Evolutionary conservation across 2,797 vertebrate species (phyloP), one percentile per base, ranked within the genome.

Genomic region (Echiichthys vipera): DNA sequence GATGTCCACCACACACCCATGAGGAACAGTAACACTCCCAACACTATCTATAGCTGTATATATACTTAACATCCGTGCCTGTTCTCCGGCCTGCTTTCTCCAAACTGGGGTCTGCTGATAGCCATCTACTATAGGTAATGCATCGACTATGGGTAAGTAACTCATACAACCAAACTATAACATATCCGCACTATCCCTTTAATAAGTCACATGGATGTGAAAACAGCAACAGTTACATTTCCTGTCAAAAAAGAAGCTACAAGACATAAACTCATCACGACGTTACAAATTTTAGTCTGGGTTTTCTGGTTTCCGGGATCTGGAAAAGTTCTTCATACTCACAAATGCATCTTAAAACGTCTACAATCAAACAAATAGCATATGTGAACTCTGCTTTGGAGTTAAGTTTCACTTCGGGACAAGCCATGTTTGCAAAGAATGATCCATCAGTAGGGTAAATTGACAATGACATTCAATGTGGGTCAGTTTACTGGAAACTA

Each of bases 341-440:
- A 58, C 54, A 84, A 84, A 77, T 74, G 80, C 72, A 84, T 81
- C 70, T 71, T 49, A 49, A 72, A 69, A 25, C 47, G 59, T 64
- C 59, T 32, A 6, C 20, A 36, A 79, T 83, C 66, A 85, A 87
- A 89, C 51, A 73, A 65, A 77, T 50, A 68, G 30, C 79, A 79
- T 39, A 79, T 84, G 80, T 65, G 80, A 64, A 61, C 71, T 78
- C 67, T 45, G 42, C 71, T 74, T 59, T n/a, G 54, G 63, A 72
- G 62, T 10, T 7, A 63, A 69, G 74, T 87, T 83, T 61, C 18
- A 55, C 50, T 51, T 20, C 12, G 42, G 18, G 30, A 20, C 3
- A 32, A 71, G 71, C 63, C 65, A 77, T 56, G 67, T 77, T 72
- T 5, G 12, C 57, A 68, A 57, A 36, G 65, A 71, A 68, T 46